Conservation (phyloP, 2,797 vertebrate genomes). For the Furcifer pardalis region DNA sequence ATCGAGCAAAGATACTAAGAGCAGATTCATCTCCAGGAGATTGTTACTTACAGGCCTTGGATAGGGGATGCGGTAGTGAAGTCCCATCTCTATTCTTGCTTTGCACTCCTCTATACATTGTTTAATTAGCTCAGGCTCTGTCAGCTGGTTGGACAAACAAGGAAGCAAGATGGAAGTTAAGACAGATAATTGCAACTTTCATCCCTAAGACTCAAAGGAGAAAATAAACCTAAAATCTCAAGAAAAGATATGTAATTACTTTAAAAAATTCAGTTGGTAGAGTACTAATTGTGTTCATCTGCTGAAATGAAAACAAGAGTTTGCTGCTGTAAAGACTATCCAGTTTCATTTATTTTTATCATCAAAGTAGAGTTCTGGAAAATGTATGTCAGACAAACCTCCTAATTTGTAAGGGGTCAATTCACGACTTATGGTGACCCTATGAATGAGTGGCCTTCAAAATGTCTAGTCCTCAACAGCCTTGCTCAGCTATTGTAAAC, state of each 20-base stretch:
- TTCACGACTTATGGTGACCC: too few species aligned
- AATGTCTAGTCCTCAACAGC: too few species aligned
- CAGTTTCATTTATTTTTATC: too few species aligned
- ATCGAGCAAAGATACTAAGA: background rate
- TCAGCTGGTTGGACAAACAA: conserved; percentile 78
- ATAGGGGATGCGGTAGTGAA: conserved; percentile 95
- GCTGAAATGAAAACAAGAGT: too few species aligned
- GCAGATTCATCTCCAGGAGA: background rate
- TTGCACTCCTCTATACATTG: conserved; percentile 89
- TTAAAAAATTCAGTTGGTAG: too few species aligned
- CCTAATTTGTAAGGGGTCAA: background rate
- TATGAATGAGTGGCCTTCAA: too few species aligned
- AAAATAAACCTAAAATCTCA: conserved; percentile 17
- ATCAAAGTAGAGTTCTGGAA: too few species aligned
- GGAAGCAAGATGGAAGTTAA: background rate
- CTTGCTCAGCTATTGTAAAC: too few species aligned
- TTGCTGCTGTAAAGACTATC: too few species aligned
- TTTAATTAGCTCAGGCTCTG: conserved; percentile 83
- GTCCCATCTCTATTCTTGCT: conserved; percentile 93
- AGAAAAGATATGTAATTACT: background rate
- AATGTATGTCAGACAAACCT: background rate
- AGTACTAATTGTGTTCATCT: too few species aligned
- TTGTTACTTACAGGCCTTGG: conserved; percentile 90
- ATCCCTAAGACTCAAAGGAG: background rate
- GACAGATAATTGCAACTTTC: conserved; percentile 12